Percentiles rank a stretch among this genome's conserved stretches.
Conservation (phyloP, 2,113 vertebrate genomes). For the Melospiza georgiana region DNA sequence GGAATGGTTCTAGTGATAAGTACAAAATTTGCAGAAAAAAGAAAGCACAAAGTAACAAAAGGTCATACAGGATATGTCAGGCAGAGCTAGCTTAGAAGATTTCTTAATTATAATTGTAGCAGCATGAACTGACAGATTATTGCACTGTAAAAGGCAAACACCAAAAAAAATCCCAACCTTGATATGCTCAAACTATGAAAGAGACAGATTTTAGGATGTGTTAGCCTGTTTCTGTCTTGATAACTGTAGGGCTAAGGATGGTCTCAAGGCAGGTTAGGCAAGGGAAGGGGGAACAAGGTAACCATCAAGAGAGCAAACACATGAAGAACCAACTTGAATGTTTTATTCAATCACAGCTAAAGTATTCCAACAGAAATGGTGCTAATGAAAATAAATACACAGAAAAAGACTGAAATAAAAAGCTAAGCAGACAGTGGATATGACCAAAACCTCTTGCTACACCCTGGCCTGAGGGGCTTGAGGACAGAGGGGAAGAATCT, state of each 20-base stretch:
- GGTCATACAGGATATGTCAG: neutral
- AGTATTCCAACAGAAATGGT: neutral
- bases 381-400: neutral
- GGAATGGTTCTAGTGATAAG: neutral
- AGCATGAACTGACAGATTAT: neutral
- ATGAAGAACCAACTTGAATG: neutral
- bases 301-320: rapidly evolving
- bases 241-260: neutral
- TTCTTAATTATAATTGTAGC: neutral
- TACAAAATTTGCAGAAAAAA: neutral
- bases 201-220: neutral
- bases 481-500: neutral
- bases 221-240: neutral
- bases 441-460: neutral
- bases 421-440: neutral
- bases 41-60: neutral
- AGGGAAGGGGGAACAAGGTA: neutral
- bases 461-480: neutral
- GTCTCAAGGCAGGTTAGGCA: neutral
- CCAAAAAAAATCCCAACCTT: neutral
- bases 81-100: neutral
- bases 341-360: neutral
- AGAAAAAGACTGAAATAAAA: neutral
- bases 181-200: neutral
- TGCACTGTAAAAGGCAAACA: neutral